Evolutionary conservation across 2,888 invertebrate genomes (phyloP).

Genomic region (Tetheella fluctuosa): DNA sequence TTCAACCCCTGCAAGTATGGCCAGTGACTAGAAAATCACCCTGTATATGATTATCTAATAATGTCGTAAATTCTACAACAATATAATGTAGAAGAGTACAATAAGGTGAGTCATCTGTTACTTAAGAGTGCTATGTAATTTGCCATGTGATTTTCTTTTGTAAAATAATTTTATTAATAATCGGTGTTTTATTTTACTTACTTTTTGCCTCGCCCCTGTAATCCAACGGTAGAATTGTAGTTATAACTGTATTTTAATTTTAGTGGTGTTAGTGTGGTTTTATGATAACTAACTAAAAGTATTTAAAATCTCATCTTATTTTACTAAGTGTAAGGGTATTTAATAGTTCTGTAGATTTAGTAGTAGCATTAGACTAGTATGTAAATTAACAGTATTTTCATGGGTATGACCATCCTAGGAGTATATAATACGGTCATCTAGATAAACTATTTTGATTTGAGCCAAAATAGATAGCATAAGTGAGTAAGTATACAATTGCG

Average conservation of each 20-base stretch:
- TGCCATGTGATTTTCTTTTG: not conserved
- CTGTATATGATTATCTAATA: not conserved
- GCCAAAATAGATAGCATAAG: not conserved
- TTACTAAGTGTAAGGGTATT: not conserved
- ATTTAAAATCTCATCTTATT: too few species aligned
- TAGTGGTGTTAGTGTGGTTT: not conserved
- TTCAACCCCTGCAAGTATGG: too few species aligned
- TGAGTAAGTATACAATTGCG: not conserved
- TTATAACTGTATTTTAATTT: not conserved
- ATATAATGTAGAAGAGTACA: not conserved
- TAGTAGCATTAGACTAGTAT: not conserved
- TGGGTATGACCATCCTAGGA: not conserved
- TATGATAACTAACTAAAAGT: not conserved
- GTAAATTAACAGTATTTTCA: not conserved
- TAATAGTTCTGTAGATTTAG: not conserved
- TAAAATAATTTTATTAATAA: conserved; percentile 8
- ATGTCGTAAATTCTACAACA: not conserved
- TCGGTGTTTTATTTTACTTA: conserved; percentile 29
- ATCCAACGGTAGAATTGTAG: conserved; percentile 29
- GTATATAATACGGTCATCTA: not conserved
- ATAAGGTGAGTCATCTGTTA: not conserved
- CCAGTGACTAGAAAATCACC: too few species aligned
- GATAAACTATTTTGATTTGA: not conserved
- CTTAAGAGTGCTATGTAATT: conserved; percentile 4
- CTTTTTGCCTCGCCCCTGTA: conserved; percentile 24